Base-by-base conservation (phyloP, 2,113 vertebrate species). In the Anarrhichthys ocellatus region DNA sequence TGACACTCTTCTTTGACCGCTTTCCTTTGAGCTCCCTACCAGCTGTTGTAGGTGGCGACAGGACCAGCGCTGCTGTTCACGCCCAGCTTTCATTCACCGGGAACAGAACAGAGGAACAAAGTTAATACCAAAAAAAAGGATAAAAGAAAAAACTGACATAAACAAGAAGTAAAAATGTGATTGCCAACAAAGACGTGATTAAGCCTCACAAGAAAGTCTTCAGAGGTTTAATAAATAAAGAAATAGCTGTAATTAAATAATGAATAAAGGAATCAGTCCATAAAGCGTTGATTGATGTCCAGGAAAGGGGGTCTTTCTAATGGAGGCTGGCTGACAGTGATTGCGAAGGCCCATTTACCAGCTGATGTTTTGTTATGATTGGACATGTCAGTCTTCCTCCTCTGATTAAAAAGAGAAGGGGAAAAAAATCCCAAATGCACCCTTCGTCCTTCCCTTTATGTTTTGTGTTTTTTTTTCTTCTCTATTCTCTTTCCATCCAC, bases 301-400 rank as follows among this genome's bases (percentile, higher is more conserved):
- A 92, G 90, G 95, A 96, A 97, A 96, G 96, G 96, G 92, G 94
- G 85, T 89, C 94, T 96, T 94, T 94, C 94, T 96, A 97, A 97
- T 95, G 95, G 96, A 95, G 95, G 94, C 95, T 79, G 95, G 92
- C 94, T 98, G 97, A 97, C 97, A 97, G 96, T 96, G 96, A 95
- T 97, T 93, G 96, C 94, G 85, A 95, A 95, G 97, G 96, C 96
- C 97, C 95, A 96, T 94, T 95, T 97, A 94, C 95, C 94, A 90
- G 90, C 97, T 98, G 97, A 99, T 96, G 97, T 96, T 96, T 99
- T 98, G 97, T 99, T 99, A 96, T 99, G 98, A 99, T 98, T 97
- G 94, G 89, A 93, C 95, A 95, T 97, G 98, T 99, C 98, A 99
- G 97, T 99, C 98, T 97, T 96, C 96, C 96, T 96, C 96, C 96